Base-by-base conservation (phyloP, 2,113 vertebrate genomes). In the Bufo gargarizans region DNA sequence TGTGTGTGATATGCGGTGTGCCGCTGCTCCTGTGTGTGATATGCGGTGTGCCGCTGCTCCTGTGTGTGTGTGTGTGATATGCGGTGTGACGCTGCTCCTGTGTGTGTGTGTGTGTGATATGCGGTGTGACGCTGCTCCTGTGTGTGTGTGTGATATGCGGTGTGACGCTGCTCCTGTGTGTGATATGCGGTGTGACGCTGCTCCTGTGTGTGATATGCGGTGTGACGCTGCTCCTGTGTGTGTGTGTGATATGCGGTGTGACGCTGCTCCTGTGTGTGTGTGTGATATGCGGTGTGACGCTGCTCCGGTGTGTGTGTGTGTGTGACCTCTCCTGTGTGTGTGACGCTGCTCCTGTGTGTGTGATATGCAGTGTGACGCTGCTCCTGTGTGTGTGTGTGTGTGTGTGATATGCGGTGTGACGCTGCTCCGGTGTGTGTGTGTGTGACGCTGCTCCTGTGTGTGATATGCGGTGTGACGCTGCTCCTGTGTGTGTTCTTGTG, bases 41-140 rank as follows among this genome's bases (percentile, higher is more conserved):
- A 20, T 77, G 10, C 47, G 17, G 71, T 74, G 71, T 74, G 71
- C 11, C 4, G 0, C 16, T 20, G 6, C 3, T 20, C 72, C 72
- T 76, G 74, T 49, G 71, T 47, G 74, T 19, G 74, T 76, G 74
- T 49, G 71, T 47, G 74, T 19, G 74, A 47, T 74, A 47, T 74
- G 17, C 47, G 17, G 74, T 77, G 45, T 50, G 74, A 67, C 4
- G 1, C 61, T 47, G 20, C 11, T 49, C 22, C 59, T 61, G 56
- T 55, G 74, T 81, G 78, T 43, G 2, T n/a, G n/a, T n/a, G 10
- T 14, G 69, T 72, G 65, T 22, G 65, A 33, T 69, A 33, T 69
- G 12, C 12, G 33, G 65, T 69, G 69, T 45, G 69, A 72, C 6
- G 10, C n/a, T 71, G 9, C 8, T 33, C 67, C 67, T 71, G 67